Evolutionary conservation across 53 echinoderm and acorn worm genomes (phyloP), one percentile per base, ranked within the genome.

Genomic region (Patiria pectinifera): DNA sequence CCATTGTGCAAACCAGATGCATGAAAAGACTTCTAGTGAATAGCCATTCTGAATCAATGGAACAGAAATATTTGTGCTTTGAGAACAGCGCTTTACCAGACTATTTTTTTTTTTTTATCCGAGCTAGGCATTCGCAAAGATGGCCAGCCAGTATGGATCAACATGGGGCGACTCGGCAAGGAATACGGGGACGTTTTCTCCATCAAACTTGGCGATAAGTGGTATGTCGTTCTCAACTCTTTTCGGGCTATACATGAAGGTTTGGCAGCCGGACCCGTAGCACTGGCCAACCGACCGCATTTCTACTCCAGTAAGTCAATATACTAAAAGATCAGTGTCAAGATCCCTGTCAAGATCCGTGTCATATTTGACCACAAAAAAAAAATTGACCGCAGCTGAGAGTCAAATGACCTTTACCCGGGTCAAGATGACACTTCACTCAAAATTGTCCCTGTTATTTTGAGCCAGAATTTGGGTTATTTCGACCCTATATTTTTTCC

Each of bases 121-220:
- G 45, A 79, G 2, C 3, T 24, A 90, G 90, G 62, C 26, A 69
- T 90, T 6, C 80, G 25, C 81, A 66, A 66, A 70, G 69, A 19
- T 3, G 90, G 47, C 16, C 61, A 79, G 14, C 90, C 90, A 1
- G 4, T 90, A 8, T 90, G 90, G 90, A 16, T 81, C 21, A 48
- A 62, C 21, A 80, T 90, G 80, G 81, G 62, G 22, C 48, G 80
- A 63, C 10, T 90, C 45, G 48, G 61, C 90, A 63, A 81, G 81
- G 66, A 80, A 48, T 90, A 90, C 81, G 90, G 90, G 19, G 81
- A 90, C 48, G 69, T 90, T 4, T 90, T 90, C 90, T 90, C 90
- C 61, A 0, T 90, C n/a, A 90, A 90, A 46, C 66, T 90, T 6
- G 90, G 90, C 22, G 63, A 61, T 4, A 90, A 90, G 63, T 90